A percentile compares a stretch with the other conserved stretches of the same genome.
phyloP scores from a whole-genome alignment of 2,113 vertebrate genomes.

The Ictidomys tridecemlineatus region DNA sequence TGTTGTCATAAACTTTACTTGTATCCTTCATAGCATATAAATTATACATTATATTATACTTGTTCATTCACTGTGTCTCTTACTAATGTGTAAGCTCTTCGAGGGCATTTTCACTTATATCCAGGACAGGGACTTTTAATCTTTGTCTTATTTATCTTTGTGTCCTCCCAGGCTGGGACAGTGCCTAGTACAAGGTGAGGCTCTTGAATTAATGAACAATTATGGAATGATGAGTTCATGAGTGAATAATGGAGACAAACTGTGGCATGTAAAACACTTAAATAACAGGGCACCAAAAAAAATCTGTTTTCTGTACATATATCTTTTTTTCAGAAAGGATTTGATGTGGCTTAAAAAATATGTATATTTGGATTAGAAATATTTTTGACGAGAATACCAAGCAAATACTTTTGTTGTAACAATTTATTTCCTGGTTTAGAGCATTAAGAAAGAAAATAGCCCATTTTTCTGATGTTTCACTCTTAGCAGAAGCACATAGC shows the following conservation, averaged over 20 bases:
- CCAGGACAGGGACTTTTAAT: not conserved
- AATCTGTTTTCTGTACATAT: not conserved
- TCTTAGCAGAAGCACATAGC: slow-evolving; percentile 36
- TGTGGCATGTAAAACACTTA: not conserved
- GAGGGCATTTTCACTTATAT: not conserved
- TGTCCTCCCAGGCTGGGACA: not conserved
- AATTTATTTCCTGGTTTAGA: slow-evolving; percentile 32
- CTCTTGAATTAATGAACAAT: slow-evolving; percentile 1
- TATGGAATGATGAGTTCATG: not conserved
- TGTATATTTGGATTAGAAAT: slow-evolving; percentile 3
- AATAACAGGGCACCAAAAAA: not conserved
- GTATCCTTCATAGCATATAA: not conserved
- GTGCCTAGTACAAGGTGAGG: not conserved
- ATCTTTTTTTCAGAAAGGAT: not conserved
- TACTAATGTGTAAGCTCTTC: not conserved
- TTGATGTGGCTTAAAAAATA: slow-evolving; percentile 42
- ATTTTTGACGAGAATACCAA: slow-evolving; percentile 29
- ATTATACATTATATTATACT: not conserved
- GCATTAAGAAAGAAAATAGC: slow-evolving; percentile 47
- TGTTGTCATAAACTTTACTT: not conserved
- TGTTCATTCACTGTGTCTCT: not conserved
- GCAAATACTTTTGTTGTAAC: slow-evolving; percentile 17
- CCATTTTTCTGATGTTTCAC: slow-evolving; percentile 55
- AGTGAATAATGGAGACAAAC: slow-evolving; percentile 29
- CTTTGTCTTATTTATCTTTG: slow-evolving; percentile 17